A percentile compares a stretch with the other conserved stretches of the same genome.
phyloP scores from a whole-genome alignment of 2,797 vertebrate species.

The Chelon labrosus region DNA sequence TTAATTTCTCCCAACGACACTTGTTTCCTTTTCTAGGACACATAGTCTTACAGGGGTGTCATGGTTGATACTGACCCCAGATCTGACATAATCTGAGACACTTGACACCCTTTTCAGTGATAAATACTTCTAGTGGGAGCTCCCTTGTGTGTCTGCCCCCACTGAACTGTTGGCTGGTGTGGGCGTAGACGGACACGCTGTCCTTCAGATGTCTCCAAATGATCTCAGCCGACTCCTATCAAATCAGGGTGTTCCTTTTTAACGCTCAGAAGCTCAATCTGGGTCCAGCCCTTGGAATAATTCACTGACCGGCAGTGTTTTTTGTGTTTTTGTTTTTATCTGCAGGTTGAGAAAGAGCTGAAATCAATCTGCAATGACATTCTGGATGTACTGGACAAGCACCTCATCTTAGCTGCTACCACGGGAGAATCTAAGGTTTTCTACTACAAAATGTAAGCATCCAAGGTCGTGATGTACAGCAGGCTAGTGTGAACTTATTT shows the following conservation, averaged over 20 bases:
- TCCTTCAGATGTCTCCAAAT: no score
- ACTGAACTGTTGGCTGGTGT: neutral
- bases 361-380: conserved; percentile 98
- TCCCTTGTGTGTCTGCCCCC: no score
- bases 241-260: neutral
- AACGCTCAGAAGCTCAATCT: neutral
- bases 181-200: no score
- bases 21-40: no score
- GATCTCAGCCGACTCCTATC: neutral
- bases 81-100: no score
- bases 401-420: conserved; percentile 95
- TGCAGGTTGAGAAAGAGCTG: conserved; percentile 90
- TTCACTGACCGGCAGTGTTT: neutral
- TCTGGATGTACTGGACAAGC: conserved; percentile 99
- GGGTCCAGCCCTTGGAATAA: neutral
- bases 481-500: neutral
- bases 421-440: conserved; percentile 99
- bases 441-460: conserved; percentile 98
- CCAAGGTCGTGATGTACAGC: no score
- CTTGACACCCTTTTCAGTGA: no score
- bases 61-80: no score
- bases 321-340: neutral
- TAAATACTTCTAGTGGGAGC: no score
- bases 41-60: no score
- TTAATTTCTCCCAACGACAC: no score